Base-by-base conservation (phyloP, 2,113 vertebrate species). In the Mus spicilegus region DNA sequence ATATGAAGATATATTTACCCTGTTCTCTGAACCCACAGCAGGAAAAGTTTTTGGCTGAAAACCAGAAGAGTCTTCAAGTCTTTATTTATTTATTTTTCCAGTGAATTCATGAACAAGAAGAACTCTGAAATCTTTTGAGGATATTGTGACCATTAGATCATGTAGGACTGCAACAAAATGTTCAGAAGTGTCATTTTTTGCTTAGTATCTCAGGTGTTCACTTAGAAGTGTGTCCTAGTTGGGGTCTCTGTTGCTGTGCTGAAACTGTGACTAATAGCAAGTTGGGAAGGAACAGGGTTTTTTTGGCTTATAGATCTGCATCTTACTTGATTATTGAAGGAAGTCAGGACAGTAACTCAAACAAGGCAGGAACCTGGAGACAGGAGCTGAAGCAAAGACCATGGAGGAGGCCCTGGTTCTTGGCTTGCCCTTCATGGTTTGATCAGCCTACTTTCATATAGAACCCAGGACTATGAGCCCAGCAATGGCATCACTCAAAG, bases 1-100 rank as follows among this genome's bases (percentile, higher is more conserved):
- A 73, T 51, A 56, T 33, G 33, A n/a, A 63, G 36, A 77, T 87
- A 65, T 93, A 70, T 67, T 89, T 97, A 61, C 42, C 85, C n/a
- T 91, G 4, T 84, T 72, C 54, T 81, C 51, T 51, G 22, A 49
- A 54, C 2, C 26, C 80, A 96, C 19, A 84, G 30, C 78, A 9
- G 33, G 28, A 85, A 4, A 54, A 30, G 51, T 14, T 14, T 24
- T 80, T 5, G 16, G 4, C 36, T 51, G 65, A 75, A 69, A 89
- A 63, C 12, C 46, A 58, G 13, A 20, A 2, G 1, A 17, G 84
- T 93, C n/a, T 51, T 8, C 20, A 63, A 39, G 26, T 85, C 14
- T 72, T 54, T 82, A 42, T 39, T 54, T 54, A 6, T 70, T 95
- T 87, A 14, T 56, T 91, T 97, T 85, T 63, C 56, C 49, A 90